Conservation (phyloP, 2,888 invertebrate species). For the Anticlea derivata region DNA sequence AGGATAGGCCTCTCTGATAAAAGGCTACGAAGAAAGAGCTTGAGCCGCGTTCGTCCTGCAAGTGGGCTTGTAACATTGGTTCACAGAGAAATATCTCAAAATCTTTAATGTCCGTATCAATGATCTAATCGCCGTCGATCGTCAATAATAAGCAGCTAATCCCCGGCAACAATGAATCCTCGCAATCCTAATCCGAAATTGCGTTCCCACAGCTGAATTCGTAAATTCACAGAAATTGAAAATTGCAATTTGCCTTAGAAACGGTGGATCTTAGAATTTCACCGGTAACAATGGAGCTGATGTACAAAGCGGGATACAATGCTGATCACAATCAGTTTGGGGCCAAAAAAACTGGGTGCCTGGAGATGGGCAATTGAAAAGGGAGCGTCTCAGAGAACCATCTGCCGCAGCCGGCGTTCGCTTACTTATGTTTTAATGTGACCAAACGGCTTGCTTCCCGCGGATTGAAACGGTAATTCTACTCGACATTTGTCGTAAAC, state of each 20-base stretch:
- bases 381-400: slow-evolving; percentile 61
- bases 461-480: slow-evolving; percentile 31
- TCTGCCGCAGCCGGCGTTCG: slow-evolving; percentile 72
- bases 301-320: slow-evolving; percentile 68
- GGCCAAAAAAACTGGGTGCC: slow-evolving; percentile 62
- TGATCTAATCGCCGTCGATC: slow-evolving; percentile 32
- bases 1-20: too few relatives aligned
- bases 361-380: slow-evolving; percentile 75
- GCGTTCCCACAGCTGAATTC: slow-evolving; percentile 66
- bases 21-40: too few relatives aligned
- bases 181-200: slow-evolving; percentile 59
- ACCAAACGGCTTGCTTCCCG: slow-evolving; percentile 47
- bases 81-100: slow-evolving; percentile 9
- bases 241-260: slow-evolving; percentile 69
- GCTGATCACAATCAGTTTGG: slow-evolving; percentile 72
- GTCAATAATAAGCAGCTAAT: slow-evolving; percentile 27
- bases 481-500: slow-evolving; percentile 40
- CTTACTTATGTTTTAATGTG: slow-evolving; percentile 45
- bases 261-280: slow-evolving; percentile 63
- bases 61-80: too few relatives aligned
- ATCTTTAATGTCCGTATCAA: slow-evolving; percentile 32
- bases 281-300: slow-evolving; percentile 59
- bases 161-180: slow-evolving; percentile 40
- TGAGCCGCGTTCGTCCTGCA: too few relatives aligned
- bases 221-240: slow-evolving; percentile 57